These are phyloP conservation scores for Sebastes oblongus DNA, from an alignment of 2,797 vertebrate genomes.

Conservation along the genomic window DNA sequence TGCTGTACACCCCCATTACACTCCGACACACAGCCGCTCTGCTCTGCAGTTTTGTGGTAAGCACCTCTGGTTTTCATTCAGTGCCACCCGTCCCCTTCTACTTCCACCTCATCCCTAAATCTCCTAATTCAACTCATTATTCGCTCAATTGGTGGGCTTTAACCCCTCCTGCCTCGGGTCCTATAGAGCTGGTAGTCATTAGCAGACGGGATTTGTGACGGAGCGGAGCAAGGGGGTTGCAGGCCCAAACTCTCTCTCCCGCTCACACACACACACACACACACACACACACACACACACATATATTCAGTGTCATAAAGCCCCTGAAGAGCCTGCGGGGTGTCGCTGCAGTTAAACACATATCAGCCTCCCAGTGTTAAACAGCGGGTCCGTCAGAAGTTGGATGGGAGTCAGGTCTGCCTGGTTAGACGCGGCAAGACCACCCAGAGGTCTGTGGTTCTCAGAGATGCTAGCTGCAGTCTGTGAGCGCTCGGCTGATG, in stretches of 20 bases:
- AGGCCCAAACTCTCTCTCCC: constrained; percentile 11
- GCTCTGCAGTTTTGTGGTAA: constrained; percentile 68
- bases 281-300: constrained; percentile 12
- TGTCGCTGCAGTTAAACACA: constrained; percentile 68
- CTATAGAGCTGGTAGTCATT: constrained; percentile 84
- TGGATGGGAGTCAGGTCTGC: constrained; percentile 70
- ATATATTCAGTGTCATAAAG: constrained; percentile 41
- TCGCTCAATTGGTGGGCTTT: constrained; percentile 86
- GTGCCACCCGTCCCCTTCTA: constrained; percentile 60
- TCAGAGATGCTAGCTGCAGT: constrained; percentile 52
- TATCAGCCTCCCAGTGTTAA: constrained; percentile 56
- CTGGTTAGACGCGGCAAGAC: constrained; percentile 66
- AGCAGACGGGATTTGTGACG: constrained; percentile 71
- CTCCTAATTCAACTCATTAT: constrained; percentile 88
- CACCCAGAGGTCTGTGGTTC: constrained; percentile 78
- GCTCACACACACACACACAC: neutral
- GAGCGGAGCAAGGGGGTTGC: constrained; percentile 39
- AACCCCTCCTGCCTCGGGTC: constrained; percentile 79
- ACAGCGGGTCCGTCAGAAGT: constrained; percentile 57
- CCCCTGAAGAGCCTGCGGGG: constrained; percentile 50
- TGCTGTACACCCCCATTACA: neutral
- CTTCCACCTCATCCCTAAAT: constrained; percentile 79
- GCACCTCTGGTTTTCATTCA: constrained; percentile 86
- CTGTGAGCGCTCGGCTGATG: constrained; percentile 58
- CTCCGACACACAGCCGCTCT: constrained; percentile 23